These are phyloP conservation scores for Physocephala rufipes DNA, from an alignment of 2,888 invertebrate genomes.

Conservation along the genomic window DNA sequence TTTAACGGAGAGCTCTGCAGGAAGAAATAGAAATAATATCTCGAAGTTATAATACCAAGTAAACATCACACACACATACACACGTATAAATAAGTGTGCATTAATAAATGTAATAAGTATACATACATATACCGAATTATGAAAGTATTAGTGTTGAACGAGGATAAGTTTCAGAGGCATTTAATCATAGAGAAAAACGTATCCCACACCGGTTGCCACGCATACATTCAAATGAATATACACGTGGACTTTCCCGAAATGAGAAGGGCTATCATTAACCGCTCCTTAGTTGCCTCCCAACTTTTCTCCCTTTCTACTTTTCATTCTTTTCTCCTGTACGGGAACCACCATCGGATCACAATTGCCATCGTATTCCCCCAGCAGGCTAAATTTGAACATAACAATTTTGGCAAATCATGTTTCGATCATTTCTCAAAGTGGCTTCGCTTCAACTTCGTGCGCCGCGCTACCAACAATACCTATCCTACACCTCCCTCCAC, in stretches of 20 bases:
- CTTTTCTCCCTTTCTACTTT: too few relatives aligned
- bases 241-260: neutral
- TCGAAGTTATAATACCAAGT: too few relatives aligned
- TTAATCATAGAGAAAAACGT: too few relatives aligned
- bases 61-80: too few relatives aligned
- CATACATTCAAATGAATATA: neutral
- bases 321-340: neutral
- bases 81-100: too few relatives aligned
- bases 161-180: too few relatives aligned
- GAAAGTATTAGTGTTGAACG: too few relatives aligned
- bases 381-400: constrained; percentile 55
- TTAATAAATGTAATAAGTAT: too few relatives aligned
- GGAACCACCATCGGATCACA: constrained; percentile 23
- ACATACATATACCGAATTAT: too few relatives aligned
- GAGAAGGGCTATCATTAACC: neutral
- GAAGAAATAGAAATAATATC: too few relatives aligned
- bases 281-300: neutral
- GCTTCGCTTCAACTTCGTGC: too few relatives aligned
- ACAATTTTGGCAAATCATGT: constrained; percentile 56
- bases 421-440: constrained; percentile 62
- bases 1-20: too few relatives aligned
- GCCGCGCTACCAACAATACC: constrained; percentile 40
- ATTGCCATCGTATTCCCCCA: constrained; percentile 45
- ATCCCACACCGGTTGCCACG: neutral
- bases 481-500: neutral